Evolutionary conservation across 2,797 vertebrate species (phyloP).

Genomic region (Malacoctenus gilli): DNA sequence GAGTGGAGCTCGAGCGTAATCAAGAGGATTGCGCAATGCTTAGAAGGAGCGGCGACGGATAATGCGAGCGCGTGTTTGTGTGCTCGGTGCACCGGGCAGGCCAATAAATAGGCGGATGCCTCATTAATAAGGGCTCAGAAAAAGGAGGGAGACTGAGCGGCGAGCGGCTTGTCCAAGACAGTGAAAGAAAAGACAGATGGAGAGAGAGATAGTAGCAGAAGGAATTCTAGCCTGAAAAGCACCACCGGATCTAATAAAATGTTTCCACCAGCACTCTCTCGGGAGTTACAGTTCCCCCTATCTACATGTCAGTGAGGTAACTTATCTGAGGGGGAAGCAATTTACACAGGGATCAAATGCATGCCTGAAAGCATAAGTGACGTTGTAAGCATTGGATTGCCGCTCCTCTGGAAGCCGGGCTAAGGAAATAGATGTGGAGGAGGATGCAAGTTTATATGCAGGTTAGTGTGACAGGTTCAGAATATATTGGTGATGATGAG

Average conservation of each 20-base stretch:
- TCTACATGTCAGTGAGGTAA: slow-evolving; percentile 77
- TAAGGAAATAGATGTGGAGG: slow-evolving; percentile 65
- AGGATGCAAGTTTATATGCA: slow-evolving; percentile 62
- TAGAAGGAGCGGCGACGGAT: slow-evolving; percentile 24
- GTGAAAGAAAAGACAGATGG: slow-evolving; percentile 40
- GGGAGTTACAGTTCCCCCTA: slow-evolving; percentile 70
- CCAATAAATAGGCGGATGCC: slow-evolving; percentile 32
- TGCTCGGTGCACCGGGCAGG: not conserved
- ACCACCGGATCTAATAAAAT: slow-evolving; percentile 73
- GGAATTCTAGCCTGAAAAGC: slow-evolving; percentile 61
- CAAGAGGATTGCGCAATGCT: slow-evolving; percentile 9
- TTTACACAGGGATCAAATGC: slow-evolving; percentile 79
- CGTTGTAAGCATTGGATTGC: slow-evolving; percentile 64
- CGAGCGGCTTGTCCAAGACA: slow-evolving; percentile 29
- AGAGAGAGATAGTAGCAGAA: slow-evolving; percentile 42
- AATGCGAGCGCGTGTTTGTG: slow-evolving; percentile 9
- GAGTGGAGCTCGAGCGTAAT: slow-evolving; percentile 4
- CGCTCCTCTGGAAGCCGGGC: slow-evolving; percentile 51
- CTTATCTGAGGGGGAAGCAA: slow-evolving; percentile 77
- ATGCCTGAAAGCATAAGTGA: slow-evolving; percentile 75
- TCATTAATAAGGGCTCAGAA: slow-evolving; percentile 52
- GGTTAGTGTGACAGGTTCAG: slow-evolving; percentile 68
- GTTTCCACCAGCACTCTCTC: slow-evolving; percentile 70
- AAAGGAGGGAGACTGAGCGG: slow-evolving; percentile 26
- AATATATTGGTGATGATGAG: slow-evolving; percentile 67